Percentiles rank a stretch among this genome's conserved stretches.
These are phyloP conservation scores for Spialia ferax DNA, from an alignment of 2,888 invertebrate species.

Conservation along the genomic window DNA sequence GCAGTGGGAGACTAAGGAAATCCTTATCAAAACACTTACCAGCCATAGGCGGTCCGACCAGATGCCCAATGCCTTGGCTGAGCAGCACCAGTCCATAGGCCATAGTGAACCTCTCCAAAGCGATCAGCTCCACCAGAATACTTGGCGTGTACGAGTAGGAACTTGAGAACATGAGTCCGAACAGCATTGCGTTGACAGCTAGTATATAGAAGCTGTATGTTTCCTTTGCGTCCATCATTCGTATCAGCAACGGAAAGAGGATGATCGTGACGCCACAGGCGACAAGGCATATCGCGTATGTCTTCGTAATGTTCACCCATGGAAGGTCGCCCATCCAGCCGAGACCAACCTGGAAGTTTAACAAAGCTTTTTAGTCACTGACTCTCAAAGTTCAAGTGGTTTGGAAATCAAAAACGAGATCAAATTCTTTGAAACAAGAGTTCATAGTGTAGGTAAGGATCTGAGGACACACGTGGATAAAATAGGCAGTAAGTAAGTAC, in stretches of 20 bases:
- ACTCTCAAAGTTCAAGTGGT: too few species aligned
- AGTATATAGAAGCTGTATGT: constrained; percentile 82
- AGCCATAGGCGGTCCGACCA: constrained; percentile 97
- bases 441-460: too few species aligned
- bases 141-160: constrained; percentile 97
- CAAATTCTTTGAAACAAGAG: too few species aligned
- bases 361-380: not conserved
- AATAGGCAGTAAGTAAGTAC: too few species aligned
- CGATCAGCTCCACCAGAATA: constrained; percentile 95
- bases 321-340: constrained; percentile 96
- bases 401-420: too few species aligned
- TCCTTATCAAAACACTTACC: constrained; percentile 88
- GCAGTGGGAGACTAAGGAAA: too few species aligned
- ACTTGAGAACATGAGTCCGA: constrained; percentile 96
- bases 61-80: constrained; percentile 97
- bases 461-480: too few species aligned
- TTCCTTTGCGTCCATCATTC: constrained; percentile 62
- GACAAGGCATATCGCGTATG: constrained; percentile 93
- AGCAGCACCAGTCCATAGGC: constrained; percentile 96
- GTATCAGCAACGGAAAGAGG: constrained; percentile 86
- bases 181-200: constrained; percentile 87
- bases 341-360: constrained; percentile 88
- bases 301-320: constrained; percentile 94
- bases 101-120: constrained; percentile 96
- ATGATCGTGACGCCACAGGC: constrained; percentile 88